A percentile compares a stretch with the other conserved stretches of the same genome.
Conservation (phyloP, 2,888 invertebrate genomes). For the Subacronicta megacephala region DNA sequence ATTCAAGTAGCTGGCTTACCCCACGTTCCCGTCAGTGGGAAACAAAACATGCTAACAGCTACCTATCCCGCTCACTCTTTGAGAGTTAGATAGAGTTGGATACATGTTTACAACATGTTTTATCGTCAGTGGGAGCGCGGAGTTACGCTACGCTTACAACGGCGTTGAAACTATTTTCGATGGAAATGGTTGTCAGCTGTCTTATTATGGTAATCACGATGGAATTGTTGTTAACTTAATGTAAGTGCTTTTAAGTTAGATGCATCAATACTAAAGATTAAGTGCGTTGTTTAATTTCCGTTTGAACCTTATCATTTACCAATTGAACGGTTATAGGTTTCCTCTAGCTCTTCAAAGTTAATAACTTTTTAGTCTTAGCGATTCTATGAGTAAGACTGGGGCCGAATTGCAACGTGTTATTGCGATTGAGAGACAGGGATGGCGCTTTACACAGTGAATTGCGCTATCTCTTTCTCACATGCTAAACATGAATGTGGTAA, state of each 20-base stretch:
- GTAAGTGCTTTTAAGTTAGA: neutral
- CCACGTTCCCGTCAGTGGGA: no score
- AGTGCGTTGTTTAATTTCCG: neutral
- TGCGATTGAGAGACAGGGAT: no score
- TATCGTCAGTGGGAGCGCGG: no score
- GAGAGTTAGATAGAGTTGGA: no score
- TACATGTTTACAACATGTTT: no score
- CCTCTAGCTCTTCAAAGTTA: slow-evolving; percentile 5
- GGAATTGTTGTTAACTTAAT: slow-evolving; percentile 1
- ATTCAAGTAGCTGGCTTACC: no score
- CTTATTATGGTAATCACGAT: slow-evolving; percentile 23
- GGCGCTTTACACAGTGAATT: no score
- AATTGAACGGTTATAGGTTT: slow-evolving; percentile 2
- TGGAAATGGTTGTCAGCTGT: slow-evolving; percentile 41
- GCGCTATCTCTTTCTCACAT: no score
- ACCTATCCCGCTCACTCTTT: no score
- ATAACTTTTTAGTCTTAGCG: slow-evolving; percentile 10
- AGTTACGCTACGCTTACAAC: slow-evolving; percentile 28
- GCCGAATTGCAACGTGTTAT: no score
- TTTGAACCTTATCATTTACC: slow-evolving; percentile 1
- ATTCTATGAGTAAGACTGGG: slow-evolving; percentile 17
- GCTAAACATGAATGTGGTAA: no score
- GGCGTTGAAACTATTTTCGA: slow-evolving; percentile 40
- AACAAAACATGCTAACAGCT: no score
- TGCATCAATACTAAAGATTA: neutral